These are phyloP conservation scores for Odocoileus virginianus DNA, from an alignment of 2,113 vertebrate genomes.

Conservation along the genomic window DNA sequence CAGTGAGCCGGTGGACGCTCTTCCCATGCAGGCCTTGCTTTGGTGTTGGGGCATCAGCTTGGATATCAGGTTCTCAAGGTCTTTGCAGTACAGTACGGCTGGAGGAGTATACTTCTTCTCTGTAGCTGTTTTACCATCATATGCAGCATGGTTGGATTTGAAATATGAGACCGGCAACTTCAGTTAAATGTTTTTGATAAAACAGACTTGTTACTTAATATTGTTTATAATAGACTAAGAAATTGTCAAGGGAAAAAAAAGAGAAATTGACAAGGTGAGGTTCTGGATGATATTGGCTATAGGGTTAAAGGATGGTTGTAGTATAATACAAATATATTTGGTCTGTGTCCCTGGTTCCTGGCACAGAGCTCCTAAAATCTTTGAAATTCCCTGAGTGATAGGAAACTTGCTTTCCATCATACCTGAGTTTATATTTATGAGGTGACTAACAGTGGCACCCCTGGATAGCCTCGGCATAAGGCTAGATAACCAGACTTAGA, in stretches of 20 bases:
- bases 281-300: neutral
- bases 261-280: neutral
- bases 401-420: neutral
- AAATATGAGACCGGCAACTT: neutral
- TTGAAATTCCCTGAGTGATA: neutral
- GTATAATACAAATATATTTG: neutral
- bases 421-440: neutral
- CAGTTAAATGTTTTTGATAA: neutral
- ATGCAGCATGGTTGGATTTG: neutral
- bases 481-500: neutral
- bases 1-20: neutral
- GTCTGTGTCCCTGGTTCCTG: neutral
- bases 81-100: neutral
- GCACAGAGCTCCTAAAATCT: neutral
- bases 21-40: neutral
- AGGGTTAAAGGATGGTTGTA: neutral
- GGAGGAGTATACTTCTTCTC: neutral
- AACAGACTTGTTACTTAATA: neutral
- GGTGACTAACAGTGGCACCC: neutral
- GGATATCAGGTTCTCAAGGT: neutral
- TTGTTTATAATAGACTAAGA: neutral
- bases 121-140: neutral
- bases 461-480: neutral
- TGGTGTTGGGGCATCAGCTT: neutral
- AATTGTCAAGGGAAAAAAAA: neutral